A percentile compares a stretch with the other conserved stretches of the same genome.
Evolutionary conservation across 2,888 invertebrate species (phyloP).

Genomic region (Rapana venosa): DNA sequence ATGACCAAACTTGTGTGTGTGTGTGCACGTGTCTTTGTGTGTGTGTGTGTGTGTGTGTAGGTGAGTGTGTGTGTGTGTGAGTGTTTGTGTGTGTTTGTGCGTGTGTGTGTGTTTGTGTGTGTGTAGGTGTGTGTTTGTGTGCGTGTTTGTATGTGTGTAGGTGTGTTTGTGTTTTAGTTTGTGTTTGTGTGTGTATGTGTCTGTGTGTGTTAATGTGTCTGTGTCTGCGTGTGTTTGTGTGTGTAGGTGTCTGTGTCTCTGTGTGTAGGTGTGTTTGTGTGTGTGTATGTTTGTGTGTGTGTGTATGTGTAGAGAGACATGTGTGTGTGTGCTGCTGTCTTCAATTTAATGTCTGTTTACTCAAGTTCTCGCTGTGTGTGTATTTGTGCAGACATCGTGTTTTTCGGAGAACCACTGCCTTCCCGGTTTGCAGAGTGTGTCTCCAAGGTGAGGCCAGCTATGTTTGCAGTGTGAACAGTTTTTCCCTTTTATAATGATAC

Average conservation of each 20-base stretch:
- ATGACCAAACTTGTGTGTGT: background rate
- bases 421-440: conserved; percentile 83
- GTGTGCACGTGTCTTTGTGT: too few species aligned
- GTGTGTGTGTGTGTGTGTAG: too few species aligned
- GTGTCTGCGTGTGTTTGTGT: background rate
- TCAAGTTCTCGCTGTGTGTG: background rate
- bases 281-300: background rate
- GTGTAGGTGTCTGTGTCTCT: background rate
- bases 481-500: too few species aligned
- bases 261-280: background rate
- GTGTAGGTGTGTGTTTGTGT: too few species aligned
- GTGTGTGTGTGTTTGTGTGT: too few species aligned
- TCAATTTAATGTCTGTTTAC: background rate
- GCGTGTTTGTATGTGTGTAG: too few species aligned
- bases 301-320: background rate
- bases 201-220: background rate
- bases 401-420: conserved; percentile 95
- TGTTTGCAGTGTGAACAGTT: background rate
- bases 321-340: too few species aligned
- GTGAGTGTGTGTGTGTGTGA: too few species aligned
- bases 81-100: too few species aligned
- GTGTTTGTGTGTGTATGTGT: too few species aligned
- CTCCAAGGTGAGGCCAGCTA: conserved; percentile 80
- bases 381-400: conserved; percentile 87
- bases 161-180: too few species aligned